phyloP scores from a whole-genome alignment of 2,888 invertebrate species.

The Luperina nickerlii region DNA sequence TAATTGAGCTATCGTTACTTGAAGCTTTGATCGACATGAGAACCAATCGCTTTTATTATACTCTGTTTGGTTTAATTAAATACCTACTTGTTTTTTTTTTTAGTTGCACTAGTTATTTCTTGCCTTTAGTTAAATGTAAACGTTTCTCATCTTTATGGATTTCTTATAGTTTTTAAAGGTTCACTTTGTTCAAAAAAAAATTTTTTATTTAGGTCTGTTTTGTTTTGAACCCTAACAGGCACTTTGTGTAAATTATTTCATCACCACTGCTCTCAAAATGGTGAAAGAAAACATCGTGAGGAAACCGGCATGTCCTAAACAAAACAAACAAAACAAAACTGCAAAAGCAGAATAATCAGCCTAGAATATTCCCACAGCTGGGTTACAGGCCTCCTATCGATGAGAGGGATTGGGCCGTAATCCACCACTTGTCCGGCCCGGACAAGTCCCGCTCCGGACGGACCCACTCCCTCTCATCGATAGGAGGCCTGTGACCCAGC shows the following conservation, averaged over 20 bases:
- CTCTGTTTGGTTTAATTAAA: constrained; percentile 71
- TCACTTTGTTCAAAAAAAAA: neutral
- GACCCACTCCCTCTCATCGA: neutral
- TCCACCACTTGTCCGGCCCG: no score
- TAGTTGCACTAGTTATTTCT: constrained; percentile 5
- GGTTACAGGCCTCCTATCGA: no score
- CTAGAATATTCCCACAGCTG: no score
- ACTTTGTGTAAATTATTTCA: no score
- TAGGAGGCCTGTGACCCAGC: neutral
- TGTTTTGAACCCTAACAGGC: neutral
- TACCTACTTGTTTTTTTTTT: constrained; percentile 68
- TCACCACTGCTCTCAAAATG: neutral
- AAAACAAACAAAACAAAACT: no score
- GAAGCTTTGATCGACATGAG: constrained; percentile 73
- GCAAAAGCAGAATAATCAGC: no score
- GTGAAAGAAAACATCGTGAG: neutral
- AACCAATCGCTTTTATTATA: constrained; percentile 65
- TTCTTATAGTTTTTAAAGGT: neutral
- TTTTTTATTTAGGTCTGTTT: neutral
- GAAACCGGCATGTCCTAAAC: neutral
- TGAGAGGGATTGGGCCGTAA: no score
- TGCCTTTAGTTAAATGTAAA: constrained; percentile 4
- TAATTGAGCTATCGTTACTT: constrained; percentile 73
- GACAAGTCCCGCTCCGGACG: no score
- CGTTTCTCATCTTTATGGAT: neutral